A percentile compares a stretch with the other conserved stretches of the same genome.
Evolutionary conservation across 2,888 invertebrate genomes (phyloP).

Genomic region (Pelosia muscerda): DNA sequence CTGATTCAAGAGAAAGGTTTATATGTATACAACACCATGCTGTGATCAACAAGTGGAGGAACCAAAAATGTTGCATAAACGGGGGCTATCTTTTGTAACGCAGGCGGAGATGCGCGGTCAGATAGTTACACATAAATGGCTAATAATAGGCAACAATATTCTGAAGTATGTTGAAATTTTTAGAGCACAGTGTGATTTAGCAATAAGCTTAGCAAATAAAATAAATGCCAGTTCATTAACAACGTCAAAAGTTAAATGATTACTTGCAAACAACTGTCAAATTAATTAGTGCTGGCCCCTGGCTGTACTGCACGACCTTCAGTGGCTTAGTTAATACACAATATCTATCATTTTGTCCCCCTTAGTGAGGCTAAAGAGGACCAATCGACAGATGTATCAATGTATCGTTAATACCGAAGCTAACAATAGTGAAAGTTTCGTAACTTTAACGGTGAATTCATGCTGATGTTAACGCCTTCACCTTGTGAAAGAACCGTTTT

Average conservation of each 20-base stretch:
- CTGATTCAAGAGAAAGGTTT: too few relatives aligned
- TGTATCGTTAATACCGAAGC: neutral
- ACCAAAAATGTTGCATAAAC: too few relatives aligned
- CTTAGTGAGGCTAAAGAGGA: neutral
- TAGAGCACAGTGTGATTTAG: neutral
- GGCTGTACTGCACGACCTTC: neutral
- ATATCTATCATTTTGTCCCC: neutral
- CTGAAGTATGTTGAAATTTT: neutral
- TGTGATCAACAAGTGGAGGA: too few relatives aligned
- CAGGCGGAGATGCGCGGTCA: too few relatives aligned
- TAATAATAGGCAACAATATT: too few relatives aligned
- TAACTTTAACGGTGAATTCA: neutral
- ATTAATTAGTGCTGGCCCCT: neutral
- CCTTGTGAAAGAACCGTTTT: neutral
- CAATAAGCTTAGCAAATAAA: neutral
- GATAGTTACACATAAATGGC: too few relatives aligned
- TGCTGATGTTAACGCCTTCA: neutral
- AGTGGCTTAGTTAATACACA: neutral
- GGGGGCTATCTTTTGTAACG: too few relatives aligned
- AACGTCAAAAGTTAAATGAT: neutral
- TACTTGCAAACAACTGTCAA: neutral
- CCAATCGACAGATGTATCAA: neutral
- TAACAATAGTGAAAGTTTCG: neutral
- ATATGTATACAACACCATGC: too few relatives aligned
- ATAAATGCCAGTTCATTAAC: neutral